phyloP scores from a whole-genome alignment of 1,140 invertebrate genomes.

The Eubasilissa regina region DNA sequence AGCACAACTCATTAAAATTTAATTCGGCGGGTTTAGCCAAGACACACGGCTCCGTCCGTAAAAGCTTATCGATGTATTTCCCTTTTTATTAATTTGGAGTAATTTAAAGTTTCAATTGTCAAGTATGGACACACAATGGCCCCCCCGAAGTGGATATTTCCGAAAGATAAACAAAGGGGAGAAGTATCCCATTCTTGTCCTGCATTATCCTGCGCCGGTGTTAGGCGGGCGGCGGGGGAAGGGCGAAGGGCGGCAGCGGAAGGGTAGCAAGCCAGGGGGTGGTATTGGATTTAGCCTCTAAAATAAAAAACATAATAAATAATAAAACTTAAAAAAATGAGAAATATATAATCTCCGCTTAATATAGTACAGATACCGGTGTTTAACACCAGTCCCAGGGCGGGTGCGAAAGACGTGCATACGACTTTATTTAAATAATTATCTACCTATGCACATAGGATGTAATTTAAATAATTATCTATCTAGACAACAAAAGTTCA shows the following conservation, averaged over 20 bases:
- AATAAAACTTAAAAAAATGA: neutral
- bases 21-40: slow-evolving; percentile 12
- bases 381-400: too few relatives aligned
- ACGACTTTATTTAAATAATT: too few relatives aligned
- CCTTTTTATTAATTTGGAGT: slow-evolving; percentile 57
- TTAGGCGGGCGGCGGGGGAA: neutral
- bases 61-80: slow-evolving; percentile 52
- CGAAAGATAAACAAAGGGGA: slow-evolving; percentile 58
- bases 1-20: slow-evolving; percentile 29
- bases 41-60: slow-evolving; percentile 3
- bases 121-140: slow-evolving; percentile 52
- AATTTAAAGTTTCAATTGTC: slow-evolving; percentile 60
- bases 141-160: slow-evolving; percentile 53
- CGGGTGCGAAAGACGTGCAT: too few relatives aligned
- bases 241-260: neutral
- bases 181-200: slow-evolving; percentile 55
- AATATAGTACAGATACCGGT: too few relatives aligned
- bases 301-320: neutral
- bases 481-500: too few relatives aligned
- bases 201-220: slow-evolving; percentile 47
- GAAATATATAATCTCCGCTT: too few relatives aligned
- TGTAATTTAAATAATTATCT: too few relatives aligned
- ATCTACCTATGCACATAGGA: too few relatives aligned
- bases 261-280: neutral
- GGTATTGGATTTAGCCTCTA: slow-evolving; percentile 20